Evolutionary conservation across 2,113 vertebrate genomes (phyloP), one percentile per base, ranked within the genome.

Genomic region (Siniperca chuatsi): DNA sequence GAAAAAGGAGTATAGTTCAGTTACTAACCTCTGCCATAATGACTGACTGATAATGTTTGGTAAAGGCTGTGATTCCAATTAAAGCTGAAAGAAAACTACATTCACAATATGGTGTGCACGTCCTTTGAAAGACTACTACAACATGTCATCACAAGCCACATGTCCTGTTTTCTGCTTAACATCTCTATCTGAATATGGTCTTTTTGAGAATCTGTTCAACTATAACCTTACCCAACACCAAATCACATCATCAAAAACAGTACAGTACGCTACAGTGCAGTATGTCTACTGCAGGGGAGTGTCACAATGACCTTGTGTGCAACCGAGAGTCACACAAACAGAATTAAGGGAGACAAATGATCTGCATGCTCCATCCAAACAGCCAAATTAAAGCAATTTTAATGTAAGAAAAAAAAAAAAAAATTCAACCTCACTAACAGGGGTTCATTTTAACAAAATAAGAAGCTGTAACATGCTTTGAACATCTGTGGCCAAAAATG

Each of bases 151-250:
- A 67, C 35, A 21, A 83, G 67, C 23, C 21, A 57, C 48, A 37
- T 35, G n/a, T 66, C 58, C 9, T 54, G 12, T 29, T 85, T 60
- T 54, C 64, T 64, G 57, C n/a, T 7, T 37, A 7, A 25, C 25
- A 29, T 60, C 16, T 60, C 16, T 4, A 75, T 48, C 33, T 12
- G 11, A 64, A 15, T 50, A 37, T 33, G 80, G 18, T 40, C 21
- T 68, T 37, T 40, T 57, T 55, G 58, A 20, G 57, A 50, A 79
- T 81, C 37, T 74, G 25, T 77, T 78, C 20, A 73, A 40, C 15
- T 29, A 50, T 66, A 6, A 84, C n/a, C 62, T 54, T 79, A 78
- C 65, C 89, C 68, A 82, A 78, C 64, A 76, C 81, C 71, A 83
- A 64, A 60, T 62, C 46, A 78, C 60, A 78, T 78, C 50, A 33